Evolutionary conservation across 2,113 vertebrate genomes (phyloP).

Genomic region (Talpa occidentalis): DNA sequence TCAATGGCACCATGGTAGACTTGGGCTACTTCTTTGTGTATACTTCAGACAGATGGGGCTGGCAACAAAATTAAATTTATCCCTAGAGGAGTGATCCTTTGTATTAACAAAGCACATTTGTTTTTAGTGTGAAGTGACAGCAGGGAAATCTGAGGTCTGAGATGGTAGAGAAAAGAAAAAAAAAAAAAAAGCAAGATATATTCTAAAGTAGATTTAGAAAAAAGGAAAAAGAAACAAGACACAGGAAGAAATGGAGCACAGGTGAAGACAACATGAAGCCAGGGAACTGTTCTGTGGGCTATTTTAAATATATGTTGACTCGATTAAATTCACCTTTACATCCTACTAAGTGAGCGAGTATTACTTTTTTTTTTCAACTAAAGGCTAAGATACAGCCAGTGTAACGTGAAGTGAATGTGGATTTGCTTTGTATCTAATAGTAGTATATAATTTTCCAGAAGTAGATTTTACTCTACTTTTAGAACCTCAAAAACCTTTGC

Average conservation of each 20-base stretch:
- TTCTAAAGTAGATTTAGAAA: neutral
- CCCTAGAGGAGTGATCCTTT: neutral
- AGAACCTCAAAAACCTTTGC: constrained; percentile 44
- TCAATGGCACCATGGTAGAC: rapidly evolving
- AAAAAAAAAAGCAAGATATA: neutral
- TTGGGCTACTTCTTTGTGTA: neutral
- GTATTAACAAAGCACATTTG: neutral
- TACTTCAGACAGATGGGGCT: neutral
- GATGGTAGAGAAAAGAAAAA: neutral
- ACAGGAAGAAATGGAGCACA: neutral
- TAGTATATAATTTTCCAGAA: neutral
- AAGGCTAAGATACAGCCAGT: neutral
- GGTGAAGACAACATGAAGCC: neutral
- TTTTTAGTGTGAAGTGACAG: neutral
- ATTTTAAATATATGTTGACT: neutral
- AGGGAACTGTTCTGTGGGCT: neutral
- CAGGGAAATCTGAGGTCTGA: neutral
- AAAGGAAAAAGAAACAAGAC: neutral
- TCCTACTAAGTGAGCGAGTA: neutral
- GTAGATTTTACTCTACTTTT: neutral
- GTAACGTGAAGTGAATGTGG: neutral
- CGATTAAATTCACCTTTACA: neutral
- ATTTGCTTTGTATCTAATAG: neutral
- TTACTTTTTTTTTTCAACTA: constrained; percentile 26
- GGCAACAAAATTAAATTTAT: neutral